phyloP scores from a whole-genome alignment of 2,888 invertebrate species.

The Philonicus albiceps region DNA sequence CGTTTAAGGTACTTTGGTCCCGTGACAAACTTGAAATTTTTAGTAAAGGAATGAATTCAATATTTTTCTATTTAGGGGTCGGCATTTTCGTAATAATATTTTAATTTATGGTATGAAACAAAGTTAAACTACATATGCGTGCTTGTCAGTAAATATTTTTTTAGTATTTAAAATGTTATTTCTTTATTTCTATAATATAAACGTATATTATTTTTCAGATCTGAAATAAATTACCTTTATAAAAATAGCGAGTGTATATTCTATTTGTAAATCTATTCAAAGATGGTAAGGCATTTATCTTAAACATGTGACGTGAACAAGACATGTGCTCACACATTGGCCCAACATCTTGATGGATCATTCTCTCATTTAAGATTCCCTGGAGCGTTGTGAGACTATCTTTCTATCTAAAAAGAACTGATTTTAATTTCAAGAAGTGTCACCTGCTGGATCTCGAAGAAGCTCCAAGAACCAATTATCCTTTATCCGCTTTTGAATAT shows the following conservation, averaged over 20 bases:
- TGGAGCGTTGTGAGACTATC: background rate
- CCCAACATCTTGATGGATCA: background rate
- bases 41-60: too few relatives aligned
- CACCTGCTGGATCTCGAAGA: background rate
- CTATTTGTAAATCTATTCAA: background rate
- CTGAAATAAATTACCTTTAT: background rate
- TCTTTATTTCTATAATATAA: too few relatives aligned
- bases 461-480: background rate
- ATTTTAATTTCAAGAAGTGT: background rate
- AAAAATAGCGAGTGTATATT: background rate
- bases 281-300: background rate
- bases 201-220: background rate
- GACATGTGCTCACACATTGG: background rate
- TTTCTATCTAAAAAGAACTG: background rate
- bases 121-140: too few relatives aligned
- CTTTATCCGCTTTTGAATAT: background rate
- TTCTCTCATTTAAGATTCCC: background rate
- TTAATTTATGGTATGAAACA: too few relatives aligned
- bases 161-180: too few relatives aligned
- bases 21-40: too few relatives aligned
- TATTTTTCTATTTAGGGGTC: too few relatives aligned
- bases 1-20: too few relatives aligned
- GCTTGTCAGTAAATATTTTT: too few relatives aligned
- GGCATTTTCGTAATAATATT: too few relatives aligned
- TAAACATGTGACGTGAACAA: background rate